Evolutionary conservation across 2,888 invertebrate genomes (phyloP).

Genomic region (Ceratothoa steindachneri): DNA sequence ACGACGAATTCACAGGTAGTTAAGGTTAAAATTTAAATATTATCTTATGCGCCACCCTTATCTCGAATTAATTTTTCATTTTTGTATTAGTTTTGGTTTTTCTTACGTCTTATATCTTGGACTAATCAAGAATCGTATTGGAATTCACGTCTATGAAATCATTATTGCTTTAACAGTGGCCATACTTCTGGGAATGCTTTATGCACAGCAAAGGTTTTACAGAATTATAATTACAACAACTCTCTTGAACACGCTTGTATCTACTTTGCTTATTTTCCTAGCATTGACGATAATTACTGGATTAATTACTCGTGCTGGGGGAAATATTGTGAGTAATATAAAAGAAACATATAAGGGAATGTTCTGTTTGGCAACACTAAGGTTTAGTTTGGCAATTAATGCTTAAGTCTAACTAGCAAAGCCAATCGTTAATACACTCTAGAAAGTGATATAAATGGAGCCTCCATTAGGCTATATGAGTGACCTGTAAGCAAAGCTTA

Average conservation of each 20-base stretch:
- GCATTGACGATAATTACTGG: background rate
- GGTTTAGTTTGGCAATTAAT: background rate
- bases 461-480: background rate
- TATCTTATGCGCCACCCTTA: background rate
- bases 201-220: background rate
- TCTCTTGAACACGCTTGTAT: background rate
- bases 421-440: background rate
- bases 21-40: background rate
- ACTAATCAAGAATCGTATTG: background rate
- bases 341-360: background rate
- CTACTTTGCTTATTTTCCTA: background rate
- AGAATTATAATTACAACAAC: background rate
- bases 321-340: background rate
- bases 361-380: background rate
- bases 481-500: background rate
- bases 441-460: background rate
- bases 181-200: background rate
- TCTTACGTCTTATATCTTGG: background rate
- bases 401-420: background rate
- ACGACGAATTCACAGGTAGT: background rate
- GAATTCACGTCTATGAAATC: background rate
- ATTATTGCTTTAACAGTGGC: background rate
- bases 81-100: background rate
- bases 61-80: background rate
- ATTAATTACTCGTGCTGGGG: background rate